Conservation (phyloP, 2,888 invertebrate species). For the Drosophila pegasa region DNA sequence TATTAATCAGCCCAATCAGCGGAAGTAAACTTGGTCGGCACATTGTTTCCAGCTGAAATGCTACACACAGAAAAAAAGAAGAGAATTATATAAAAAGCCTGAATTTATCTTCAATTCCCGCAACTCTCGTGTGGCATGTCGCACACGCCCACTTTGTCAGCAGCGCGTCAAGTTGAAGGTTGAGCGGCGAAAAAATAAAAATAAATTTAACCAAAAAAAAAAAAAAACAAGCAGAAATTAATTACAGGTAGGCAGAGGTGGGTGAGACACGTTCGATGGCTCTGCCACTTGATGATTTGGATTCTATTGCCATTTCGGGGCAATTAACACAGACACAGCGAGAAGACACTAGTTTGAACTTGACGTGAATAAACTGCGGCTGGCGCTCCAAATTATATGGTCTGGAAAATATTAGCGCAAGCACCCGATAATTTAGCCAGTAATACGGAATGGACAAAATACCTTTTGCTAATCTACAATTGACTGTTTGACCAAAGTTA, state of each 20-base stretch:
- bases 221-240: constrained; percentile 37
- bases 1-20: constrained; percentile 53
- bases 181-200: constrained; percentile 17
- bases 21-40: constrained; percentile 41
- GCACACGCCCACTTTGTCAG: constrained; percentile 56
- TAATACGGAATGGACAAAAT: neutral
- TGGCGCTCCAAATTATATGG: constrained; percentile 14
- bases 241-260: constrained; percentile 45
- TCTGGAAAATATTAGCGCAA: constrained; percentile 8
- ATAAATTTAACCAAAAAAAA: constrained; percentile 21
- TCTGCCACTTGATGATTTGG: constrained; percentile 17
- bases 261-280: constrained; percentile 28
- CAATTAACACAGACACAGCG: constrained; percentile 20
- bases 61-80: constrained; percentile 6
- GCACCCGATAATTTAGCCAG: constrained; percentile 1
- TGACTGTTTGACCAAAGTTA: constrained; percentile 9
- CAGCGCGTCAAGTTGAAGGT: constrained; percentile 55
- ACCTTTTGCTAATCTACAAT: neutral
- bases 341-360: constrained; percentile 22
- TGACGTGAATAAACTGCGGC: constrained; percentile 3
- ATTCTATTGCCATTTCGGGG: constrained; percentile 33
- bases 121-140: constrained; percentile 42
- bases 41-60: constrained; percentile 14
- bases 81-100: constrained; percentile 14
- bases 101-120: constrained; percentile 35